Evolutionary conservation across 2,888 invertebrate genomes (phyloP).

Genomic region (Pediacus dermestoides): DNA sequence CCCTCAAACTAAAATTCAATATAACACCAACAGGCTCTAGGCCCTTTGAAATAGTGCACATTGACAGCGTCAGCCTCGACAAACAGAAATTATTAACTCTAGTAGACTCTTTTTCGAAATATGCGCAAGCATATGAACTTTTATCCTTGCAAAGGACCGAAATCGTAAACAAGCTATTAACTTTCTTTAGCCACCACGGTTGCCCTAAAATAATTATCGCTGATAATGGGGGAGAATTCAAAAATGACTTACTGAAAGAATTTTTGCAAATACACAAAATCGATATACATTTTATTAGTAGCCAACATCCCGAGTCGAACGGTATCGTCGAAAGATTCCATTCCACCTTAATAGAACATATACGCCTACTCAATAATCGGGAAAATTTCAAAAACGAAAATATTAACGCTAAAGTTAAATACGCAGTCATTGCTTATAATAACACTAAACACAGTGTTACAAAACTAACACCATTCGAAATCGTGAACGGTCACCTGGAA

Average conservation of each 20-base stretch:
- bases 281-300: constrained; percentile 21
- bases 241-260: constrained; percentile 20
- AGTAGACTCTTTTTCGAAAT: constrained; percentile 27
- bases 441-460: constrained; percentile 20
- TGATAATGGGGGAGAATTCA: constrained; percentile 26
- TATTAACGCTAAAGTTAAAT: constrained; percentile 13
- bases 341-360: constrained; percentile 20
- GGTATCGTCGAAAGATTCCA: constrained; percentile 20
- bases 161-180: constrained; percentile 19
- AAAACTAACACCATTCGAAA: constrained; percentile 18
- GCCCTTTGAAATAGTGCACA: constrained; percentile 19
- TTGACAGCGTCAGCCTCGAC: constrained; percentile 14
- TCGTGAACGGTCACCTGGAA: constrained; percentile 18
- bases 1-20: constrained; percentile 15
- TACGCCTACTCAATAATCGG: constrained; percentile 12
- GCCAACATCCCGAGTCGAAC: constrained; percentile 23
- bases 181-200: constrained; percentile 20
- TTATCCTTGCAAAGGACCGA: constrained; percentile 15
- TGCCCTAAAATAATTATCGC: constrained; percentile 21
- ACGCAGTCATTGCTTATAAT: constrained; percentile 17
- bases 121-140: constrained; percentile 21
- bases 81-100: constrained; percentile 22
- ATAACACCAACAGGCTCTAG: constrained; percentile 17
- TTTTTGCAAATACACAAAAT: constrained; percentile 21
- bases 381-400: constrained; percentile 9